Conservation (phyloP, 2,888 invertebrate species). For the Apeira syringaria region DNA sequence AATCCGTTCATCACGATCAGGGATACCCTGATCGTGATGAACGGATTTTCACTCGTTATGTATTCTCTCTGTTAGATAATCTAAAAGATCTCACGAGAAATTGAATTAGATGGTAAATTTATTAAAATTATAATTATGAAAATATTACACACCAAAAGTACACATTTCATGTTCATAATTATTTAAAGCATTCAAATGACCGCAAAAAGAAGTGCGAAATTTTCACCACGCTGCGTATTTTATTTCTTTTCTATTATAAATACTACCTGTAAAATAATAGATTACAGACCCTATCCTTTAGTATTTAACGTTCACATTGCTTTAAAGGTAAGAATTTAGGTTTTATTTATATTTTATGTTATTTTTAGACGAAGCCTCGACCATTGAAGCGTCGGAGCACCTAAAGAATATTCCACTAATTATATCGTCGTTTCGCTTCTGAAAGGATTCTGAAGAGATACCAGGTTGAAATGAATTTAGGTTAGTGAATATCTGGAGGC, state of each 20-base stretch:
- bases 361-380: conserved; percentile 45
- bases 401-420: conserved; percentile 52
- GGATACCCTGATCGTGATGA: no score
- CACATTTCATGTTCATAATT: no score
- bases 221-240: neutral
- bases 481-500: conserved; percentile 33
- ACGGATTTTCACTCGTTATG: no score
- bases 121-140: no score
- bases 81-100: no score
- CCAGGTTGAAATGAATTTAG: conserved; percentile 41
- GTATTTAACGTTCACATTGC: neutral
- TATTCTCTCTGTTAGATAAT: no score
- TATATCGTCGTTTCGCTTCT: conserved; percentile 45
- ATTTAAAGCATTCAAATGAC: no score
- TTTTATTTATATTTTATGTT: conserved; percentile 53
- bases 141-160: no score
- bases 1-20: no score
- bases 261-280: neutral
- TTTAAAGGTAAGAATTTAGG: neutral
- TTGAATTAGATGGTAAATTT: no score
- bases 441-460: conserved; percentile 27
- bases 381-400: conserved; percentile 51
- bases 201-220: no score
- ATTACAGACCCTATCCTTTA: neutral
- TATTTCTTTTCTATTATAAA: neutral